Evolutionary conservation across 2,113 vertebrate genomes (phyloP).

Genomic region (Gymnogyps californianus): DNA sequence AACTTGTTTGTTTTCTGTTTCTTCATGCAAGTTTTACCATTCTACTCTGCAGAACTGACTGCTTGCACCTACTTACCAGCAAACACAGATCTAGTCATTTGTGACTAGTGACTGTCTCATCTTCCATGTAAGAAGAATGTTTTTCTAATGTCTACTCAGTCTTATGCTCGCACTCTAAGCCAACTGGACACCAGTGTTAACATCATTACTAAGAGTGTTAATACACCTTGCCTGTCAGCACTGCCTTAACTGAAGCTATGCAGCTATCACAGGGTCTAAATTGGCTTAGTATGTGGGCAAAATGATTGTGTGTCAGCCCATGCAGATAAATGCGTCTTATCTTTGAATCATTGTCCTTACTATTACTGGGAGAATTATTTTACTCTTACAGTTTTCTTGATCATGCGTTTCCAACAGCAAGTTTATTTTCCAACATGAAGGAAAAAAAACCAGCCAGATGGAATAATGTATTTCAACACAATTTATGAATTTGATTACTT

Average conservation of each 20-base stretch:
- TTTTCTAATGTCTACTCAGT: not conserved
- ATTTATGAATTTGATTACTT: not conserved
- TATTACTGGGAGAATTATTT: not conserved
- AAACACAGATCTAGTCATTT: not conserved
- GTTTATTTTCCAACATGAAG: not conserved
- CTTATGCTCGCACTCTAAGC: not conserved
- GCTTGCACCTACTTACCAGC: not conserved
- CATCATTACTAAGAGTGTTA: not conserved
- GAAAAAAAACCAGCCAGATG: not conserved
- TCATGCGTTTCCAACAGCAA: not conserved
- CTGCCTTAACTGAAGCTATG: not conserved
- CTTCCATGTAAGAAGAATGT: not conserved
- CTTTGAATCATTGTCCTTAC: not conserved
- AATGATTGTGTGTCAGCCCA: not conserved
- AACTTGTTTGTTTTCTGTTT: not conserved
- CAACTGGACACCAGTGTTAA: not conserved
- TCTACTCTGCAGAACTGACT: not conserved
- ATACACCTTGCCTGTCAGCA: not conserved
- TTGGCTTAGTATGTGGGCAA: not conserved
- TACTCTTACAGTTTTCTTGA: not conserved
- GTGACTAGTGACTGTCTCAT: not conserved
- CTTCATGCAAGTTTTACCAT: not conserved
- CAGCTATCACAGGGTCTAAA: not conserved
- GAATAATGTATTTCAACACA: not conserved
- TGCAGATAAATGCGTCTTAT: not conserved